phyloP scores from a whole-genome alignment of 2,113 vertebrate species.

The Neogobius melanostomus region DNA sequence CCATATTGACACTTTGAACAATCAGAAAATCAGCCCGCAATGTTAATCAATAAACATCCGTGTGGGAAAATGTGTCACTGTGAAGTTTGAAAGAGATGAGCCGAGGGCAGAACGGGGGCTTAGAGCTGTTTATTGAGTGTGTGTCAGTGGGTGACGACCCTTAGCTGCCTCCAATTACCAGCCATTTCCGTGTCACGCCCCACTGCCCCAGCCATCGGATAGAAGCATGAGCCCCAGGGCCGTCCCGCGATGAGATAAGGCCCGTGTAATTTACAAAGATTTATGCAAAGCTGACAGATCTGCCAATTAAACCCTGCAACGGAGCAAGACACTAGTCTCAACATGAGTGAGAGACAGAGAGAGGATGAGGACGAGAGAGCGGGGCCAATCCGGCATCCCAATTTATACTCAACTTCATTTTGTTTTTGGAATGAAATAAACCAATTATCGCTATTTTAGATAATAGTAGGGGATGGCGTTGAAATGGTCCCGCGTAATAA shows the following conservation, averaged over 20 bases:
- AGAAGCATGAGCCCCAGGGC: slow-evolving; percentile 49
- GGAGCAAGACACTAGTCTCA: slow-evolving; percentile 58
- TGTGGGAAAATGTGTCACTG: slow-evolving; percentile 22
- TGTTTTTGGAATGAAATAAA: neutral
- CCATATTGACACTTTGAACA: slow-evolving; percentile 46
- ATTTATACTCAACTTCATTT: neutral
- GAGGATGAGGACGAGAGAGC: neutral
- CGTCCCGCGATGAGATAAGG: slow-evolving; percentile 61
- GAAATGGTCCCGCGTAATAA: too few species aligned
- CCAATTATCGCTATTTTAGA: neutral
- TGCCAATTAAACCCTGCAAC: slow-evolving; percentile 67
- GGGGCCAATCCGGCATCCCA: too few species aligned
- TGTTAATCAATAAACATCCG: slow-evolving; percentile 7
- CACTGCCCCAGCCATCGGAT: slow-evolving; percentile 49
- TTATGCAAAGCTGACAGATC: slow-evolving; percentile 73
- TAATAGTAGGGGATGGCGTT: too few species aligned
- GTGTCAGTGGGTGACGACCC: slow-evolving; percentile 60
- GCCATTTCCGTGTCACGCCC: slow-evolving; percentile 62
- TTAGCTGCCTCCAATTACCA: slow-evolving; percentile 68
- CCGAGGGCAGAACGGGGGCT: slow-evolving; percentile 38
- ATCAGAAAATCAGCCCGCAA: slow-evolving; percentile 25
- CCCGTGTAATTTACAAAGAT: slow-evolving; percentile 64
- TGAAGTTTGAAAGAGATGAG: slow-evolving; percentile 13
- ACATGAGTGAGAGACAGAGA: slow-evolving; percentile 23
- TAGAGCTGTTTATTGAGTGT: slow-evolving; percentile 61